These are phyloP conservation scores for Chrysodeixis includens DNA, from an alignment of 2,888 invertebrate genomes.

Conservation along the genomic window DNA sequence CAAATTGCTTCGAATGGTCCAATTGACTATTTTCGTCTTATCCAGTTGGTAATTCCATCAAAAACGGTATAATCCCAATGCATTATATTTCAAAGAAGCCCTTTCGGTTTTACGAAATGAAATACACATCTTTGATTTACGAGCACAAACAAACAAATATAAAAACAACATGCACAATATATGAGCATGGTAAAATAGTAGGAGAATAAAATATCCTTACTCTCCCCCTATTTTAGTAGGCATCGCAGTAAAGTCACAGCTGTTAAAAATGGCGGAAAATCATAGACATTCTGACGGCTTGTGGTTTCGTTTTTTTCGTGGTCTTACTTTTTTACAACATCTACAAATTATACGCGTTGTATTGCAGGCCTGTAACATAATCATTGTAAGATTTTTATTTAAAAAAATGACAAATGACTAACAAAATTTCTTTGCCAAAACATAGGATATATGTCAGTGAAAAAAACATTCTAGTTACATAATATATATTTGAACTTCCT, in stretches of 20 bases:
- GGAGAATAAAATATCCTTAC: conserved; percentile 8
- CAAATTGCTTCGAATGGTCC: too few relatives aligned
- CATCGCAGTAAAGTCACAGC: conserved; percentile 18
- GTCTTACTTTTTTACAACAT: neutral
- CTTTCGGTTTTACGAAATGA: neutral
- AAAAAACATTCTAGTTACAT: neutral
- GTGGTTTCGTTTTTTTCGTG: neutral
- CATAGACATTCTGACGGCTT: conserved; percentile 3
- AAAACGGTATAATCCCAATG: too few relatives aligned
- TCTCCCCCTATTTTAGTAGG: conserved; percentile 8
- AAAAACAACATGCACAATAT: neutral
- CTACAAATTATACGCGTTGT: neutral
- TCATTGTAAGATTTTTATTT: neutral
- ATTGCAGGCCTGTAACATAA: neutral
- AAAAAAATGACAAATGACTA: neutral
- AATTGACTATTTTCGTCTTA: too few relatives aligned
- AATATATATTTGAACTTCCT: neutral
- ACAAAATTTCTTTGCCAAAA: too few relatives aligned
- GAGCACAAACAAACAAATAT: neutral
- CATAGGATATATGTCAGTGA: neutral
- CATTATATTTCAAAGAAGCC: too few relatives aligned
- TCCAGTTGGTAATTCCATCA: too few relatives aligned
- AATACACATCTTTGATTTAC: neutral
- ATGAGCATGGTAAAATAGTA: neutral
- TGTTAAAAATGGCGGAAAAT: conserved; percentile 10